Base-by-base conservation (phyloP, 2,797 vertebrate genomes). In the Pseudomugil tenellus region DNA sequence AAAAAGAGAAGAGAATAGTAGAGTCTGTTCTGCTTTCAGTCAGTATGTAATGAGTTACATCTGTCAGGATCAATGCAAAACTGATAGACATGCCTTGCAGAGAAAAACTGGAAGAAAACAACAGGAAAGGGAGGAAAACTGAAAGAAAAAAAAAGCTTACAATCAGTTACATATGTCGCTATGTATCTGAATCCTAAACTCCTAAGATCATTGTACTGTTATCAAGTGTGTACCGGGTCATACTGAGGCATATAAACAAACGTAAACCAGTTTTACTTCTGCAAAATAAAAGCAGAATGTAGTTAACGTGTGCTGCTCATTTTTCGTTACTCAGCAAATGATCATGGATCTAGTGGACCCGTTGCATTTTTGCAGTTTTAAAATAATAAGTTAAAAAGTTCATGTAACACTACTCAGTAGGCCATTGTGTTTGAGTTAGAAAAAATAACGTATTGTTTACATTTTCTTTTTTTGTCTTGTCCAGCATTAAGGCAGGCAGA, bases 41-140 rank as follows among this genome's bases (percentile, higher is more conserved):
- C 72, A 61, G 7, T 28, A 48, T 29, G 43, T 71, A 75, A 59
- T 60, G 55, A 35, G 49, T 41, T 70, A 31, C 72, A 67, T 79
- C 54, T 76, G 58, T 58, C 19, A 63, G 59, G 70, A 80, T 78
- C 81, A 26, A 84, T 75, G 62, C 19, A 58, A 51, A 52, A 53
- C 77, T 79, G 63, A 84, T 72, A 54, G 32, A 76, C 70, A 58
- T 52, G 55, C 39, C 39, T 28, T n/a, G 28, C 58, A 58, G 54
- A 70, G 54, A 49, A 37, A 61, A 37, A 68, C 57, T 53, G 54
- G 41, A 39, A 58, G 58, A 51, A 17, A 29, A 46, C 6, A 16
- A n/a, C 63, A 1, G 9, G 25, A 57, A 37, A 17, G 58, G 52
- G 34, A 51, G 32, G 66, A 28, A n/a, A n/a, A n/a, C n/a, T 13